Percentiles rank a stretch among this genome's conserved stretches.
phyloP scores from a whole-genome alignment of 2,113 vertebrate genomes.

The Tragelaphus buxtoni region DNA sequence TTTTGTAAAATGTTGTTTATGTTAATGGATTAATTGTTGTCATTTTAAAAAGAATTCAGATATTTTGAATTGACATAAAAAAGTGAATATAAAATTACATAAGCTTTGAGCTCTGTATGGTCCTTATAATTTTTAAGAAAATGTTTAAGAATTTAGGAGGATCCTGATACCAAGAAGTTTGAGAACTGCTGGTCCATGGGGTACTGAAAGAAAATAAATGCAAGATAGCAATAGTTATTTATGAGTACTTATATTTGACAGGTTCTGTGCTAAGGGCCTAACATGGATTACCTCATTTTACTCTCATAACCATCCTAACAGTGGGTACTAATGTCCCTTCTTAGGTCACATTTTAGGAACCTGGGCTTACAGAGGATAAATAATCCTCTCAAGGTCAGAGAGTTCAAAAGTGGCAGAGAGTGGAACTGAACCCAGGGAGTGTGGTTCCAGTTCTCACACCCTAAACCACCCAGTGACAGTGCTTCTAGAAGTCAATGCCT shows the following conservation, averaged over 20 bases:
- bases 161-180: not conserved
- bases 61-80: not conserved
- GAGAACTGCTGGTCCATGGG: not conserved
- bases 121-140: not conserved
- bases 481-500: not conserved
- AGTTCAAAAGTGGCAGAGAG: not conserved
- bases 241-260: not conserved
- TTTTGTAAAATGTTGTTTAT: not conserved
- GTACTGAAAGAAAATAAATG: not conserved
- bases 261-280: not conserved
- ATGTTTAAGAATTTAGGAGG: not conserved
- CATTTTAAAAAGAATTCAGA: not conserved
- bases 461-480: accelerated
- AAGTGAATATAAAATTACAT: not conserved
- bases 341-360: not conserved
- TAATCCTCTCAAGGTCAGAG: not conserved
- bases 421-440: not conserved
- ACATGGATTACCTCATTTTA: not conserved
- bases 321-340: not conserved
- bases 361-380: not conserved
- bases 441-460: accelerated
- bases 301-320: not conserved
- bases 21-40: not conserved
- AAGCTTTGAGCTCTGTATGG: not conserved
- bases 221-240: not conserved